Base-by-base conservation (phyloP, 37 sponge, comb jelly and placozoan species). In the Bolinopsis microptera region DNA sequence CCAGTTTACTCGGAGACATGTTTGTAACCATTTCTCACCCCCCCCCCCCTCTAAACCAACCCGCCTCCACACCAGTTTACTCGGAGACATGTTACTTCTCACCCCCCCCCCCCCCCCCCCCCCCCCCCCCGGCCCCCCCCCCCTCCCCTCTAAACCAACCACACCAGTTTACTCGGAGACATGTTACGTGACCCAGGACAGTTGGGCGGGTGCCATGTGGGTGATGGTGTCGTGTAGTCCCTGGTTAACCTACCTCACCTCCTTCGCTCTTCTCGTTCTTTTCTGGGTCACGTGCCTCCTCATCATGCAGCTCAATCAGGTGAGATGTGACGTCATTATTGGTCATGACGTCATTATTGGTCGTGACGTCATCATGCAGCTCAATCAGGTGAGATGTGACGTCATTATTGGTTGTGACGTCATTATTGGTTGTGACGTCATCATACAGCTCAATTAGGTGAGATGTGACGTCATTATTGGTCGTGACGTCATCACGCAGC, bases 261-360 rank as follows among this genome's bases (percentile, higher is more conserved):
- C 94, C 88, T 93, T 94, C 83, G 94, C 95, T n/a, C 70, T 93
- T 32, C 13, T 96, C 13, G 95, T 96, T 88, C 75, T 95, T 83
- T 93, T 94, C 75, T 97, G 98, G 98, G 97, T 97, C 74, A 94
- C 94, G 88, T 61, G 95, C 32, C 95, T 97, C 23, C 94, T 97
- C 13, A 24, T 95, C 22, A 75, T 86, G 32, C 98, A 97, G 92
- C 5, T 96, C 30, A 94, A 96, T 61, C 98, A 97, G 96, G 98
- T 97, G 69, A 22, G 95, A 16, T 69, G 72, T 61, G n/a, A n/a
- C n/a, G n/a, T n/a, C n/a, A n/a, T n/a, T n/a, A n/a, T n/a, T n/a
- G n/a, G n/a, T n/a, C n/a, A n/a, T n/a, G n/a, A n/a, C n/a, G n/a
- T n/a, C n/a, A n/a, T n/a, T n/a, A n/a, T n/a, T n/a, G n/a, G n/a